A percentile compares a stretch with the other conserved stretches of the same genome.
phyloP scores from a whole-genome alignment of 2,888 invertebrate species.

The Leucoma salicis region DNA sequence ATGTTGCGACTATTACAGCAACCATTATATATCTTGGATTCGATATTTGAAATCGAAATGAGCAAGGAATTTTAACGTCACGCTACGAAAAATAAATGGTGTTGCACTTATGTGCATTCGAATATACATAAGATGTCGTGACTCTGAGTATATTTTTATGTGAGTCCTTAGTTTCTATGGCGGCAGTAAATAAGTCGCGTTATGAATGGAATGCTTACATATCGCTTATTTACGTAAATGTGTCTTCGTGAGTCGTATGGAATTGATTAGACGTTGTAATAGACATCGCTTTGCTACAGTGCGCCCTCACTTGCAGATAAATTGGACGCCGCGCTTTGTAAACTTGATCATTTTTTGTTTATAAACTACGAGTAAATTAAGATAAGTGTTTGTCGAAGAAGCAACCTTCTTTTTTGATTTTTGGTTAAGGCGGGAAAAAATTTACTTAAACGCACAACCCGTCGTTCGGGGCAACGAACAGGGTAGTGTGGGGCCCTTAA shows the following conservation, averaged over 20 bases:
- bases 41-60: constrained; percentile 43
- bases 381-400: too few relatives aligned
- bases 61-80: constrained; percentile 33
- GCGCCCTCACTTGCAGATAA: constrained; percentile 34
- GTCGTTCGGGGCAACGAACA: too few relatives aligned
- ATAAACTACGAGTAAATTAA: too few relatives aligned
- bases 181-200: constrained; percentile 42
- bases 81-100: constrained; percentile 32
- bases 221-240: constrained; percentile 56
- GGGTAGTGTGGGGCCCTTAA: too few relatives aligned
- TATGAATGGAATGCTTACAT: constrained; percentile 51
- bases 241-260: constrained; percentile 38
- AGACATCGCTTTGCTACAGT: constrained; percentile 42
- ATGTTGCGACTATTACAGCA: constrained; percentile 39
- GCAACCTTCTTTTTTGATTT: too few relatives aligned
- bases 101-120: constrained; percentile 14
- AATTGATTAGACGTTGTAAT: constrained; percentile 46
- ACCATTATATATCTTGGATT: constrained; percentile 44
- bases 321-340: too few relatives aligned
- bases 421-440: too few relatives aligned
- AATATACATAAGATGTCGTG: constrained; percentile 18
- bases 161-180: constrained; percentile 34
- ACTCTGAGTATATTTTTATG: constrained; percentile 26
- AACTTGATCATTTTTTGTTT: too few relatives aligned
- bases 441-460: too few relatives aligned